A percentile compares a stretch with the other conserved stretches of the same genome.
Evolutionary conservation across 2,113 vertebrate genomes (phyloP).

Genomic region (Phainopepla nitens): DNA sequence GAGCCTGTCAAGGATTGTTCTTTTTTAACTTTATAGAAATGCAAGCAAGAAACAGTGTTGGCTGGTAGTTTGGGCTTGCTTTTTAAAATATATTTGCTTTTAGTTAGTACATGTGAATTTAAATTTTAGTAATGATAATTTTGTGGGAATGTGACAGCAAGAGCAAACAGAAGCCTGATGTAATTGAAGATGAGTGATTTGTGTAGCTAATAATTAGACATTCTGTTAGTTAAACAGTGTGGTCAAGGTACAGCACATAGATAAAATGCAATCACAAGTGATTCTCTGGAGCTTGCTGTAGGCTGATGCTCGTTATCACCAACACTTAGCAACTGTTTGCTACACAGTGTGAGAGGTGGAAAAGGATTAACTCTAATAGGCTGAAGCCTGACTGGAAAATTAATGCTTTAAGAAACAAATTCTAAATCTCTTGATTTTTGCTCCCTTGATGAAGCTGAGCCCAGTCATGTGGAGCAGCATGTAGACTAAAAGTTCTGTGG

Average conservation of each 20-base stretch:
- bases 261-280: neutral
- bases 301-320: neutral
- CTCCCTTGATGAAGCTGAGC: neutral
- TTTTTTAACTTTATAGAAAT: neutral
- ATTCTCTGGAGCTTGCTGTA: neutral
- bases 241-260: neutral
- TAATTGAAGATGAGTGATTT: conserved; percentile 20
- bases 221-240: neutral
- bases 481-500: neutral
- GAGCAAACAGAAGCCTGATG: neutral
- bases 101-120: neutral
- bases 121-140: neutral
- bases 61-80: neutral
- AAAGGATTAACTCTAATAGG: neutral
- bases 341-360: neutral
- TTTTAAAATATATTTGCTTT: neutral
- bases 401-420: neutral
- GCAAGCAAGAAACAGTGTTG: neutral
- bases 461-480: neutral
- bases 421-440: neutral
- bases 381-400: neutral
- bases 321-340: neutral
- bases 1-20: neutral
- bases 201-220: neutral
- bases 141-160: neutral